Evolutionary conservation across 2,113 vertebrate species (phyloP), one percentile per base, ranked within the genome.

Genomic region (Microcebus murinus): DNA sequence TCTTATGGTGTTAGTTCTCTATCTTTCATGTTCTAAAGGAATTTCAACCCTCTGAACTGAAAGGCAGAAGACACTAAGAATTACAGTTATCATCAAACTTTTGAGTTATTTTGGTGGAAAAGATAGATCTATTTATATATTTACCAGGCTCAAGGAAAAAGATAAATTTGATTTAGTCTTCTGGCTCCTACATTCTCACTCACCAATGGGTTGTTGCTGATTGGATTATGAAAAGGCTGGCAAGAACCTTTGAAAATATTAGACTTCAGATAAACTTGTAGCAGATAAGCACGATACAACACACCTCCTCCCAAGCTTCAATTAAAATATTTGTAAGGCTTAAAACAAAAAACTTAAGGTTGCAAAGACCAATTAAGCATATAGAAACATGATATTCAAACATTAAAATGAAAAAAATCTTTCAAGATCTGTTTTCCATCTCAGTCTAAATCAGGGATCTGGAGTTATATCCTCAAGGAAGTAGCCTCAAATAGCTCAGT

Each of bases 361-460:
- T 85, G 39, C 31, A 96, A 45, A 96, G 59, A 96, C 67, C 48
- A 88, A 63, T 92, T 92, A 76, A 52, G 81, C 20, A 90, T 65
- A 80, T 3, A 84, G 34, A 95, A 91, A 97, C 94, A 97, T 96
- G 96, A 97, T 97, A 91, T 25, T 74, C 74, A 88, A 96, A 80
- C 23, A 83, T 71, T 94, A 96, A 95, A 90, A 85, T n/a, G 55
- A 31, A 65, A 39, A 39, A 74, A 50, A 39, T 48, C 36, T 76
- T 50, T 79, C 10, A 87, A 93, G 73, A 74, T 57, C 34, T 73
- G 29, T 90, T 83, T 96, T 18, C 74, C 57, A 65, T 59, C 6
- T 34, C 8, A 76, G 42, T 85, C 39, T 96, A 42, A 67, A 85
- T 45, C 42, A 45, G 42, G 3, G 36, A 50, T 70, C 6, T 88